Evolutionary conservation across 2,113 vertebrate genomes (phyloP).

Genomic region (Atherinomorus stipes): DNA sequence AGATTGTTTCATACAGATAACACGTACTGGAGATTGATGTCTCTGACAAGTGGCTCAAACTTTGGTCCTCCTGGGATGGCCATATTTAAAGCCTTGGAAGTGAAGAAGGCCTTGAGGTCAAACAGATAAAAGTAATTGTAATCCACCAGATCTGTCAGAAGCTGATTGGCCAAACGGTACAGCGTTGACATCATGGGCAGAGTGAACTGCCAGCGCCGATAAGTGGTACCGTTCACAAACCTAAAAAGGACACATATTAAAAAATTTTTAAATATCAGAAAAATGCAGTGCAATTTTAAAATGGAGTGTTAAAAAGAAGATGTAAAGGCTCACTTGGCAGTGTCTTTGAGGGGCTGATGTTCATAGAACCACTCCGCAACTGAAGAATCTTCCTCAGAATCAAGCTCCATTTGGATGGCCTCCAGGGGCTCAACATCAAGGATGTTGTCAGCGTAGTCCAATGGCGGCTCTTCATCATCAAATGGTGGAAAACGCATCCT

Average conservation of each 20-base stretch:
- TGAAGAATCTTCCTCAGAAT: constrained; percentile 92
- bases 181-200: constrained; percentile 99
- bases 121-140: constrained; percentile 98
- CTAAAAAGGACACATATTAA: constrained; percentile 49
- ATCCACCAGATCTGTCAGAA: constrained; percentile 96
- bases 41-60: constrained; percentile 97
- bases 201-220: constrained; percentile 98
- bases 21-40: constrained; percentile 97
- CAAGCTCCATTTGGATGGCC: constrained; percentile 97
- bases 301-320: not conserved
- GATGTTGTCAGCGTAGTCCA: constrained; percentile 99
- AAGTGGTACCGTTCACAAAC: constrained; percentile 96
- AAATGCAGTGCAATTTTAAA: rapidly evolving
- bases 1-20: not conserved
- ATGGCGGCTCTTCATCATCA: constrained; percentile 95
- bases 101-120: constrained; percentile 98
- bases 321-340: constrained; percentile 84
- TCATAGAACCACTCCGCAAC: constrained; percentile 97
- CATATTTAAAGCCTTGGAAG: constrained; percentile 98
- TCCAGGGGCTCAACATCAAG: constrained; percentile 97
- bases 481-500: constrained; percentile 98
- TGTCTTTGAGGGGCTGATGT: constrained; percentile 95
- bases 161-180: constrained; percentile 98
- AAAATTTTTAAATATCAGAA: not conserved
- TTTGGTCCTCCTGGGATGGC: constrained; percentile 98